Conservation (phyloP, 2,797 vertebrate species). For the Melanotaenia boesemani region DNA sequence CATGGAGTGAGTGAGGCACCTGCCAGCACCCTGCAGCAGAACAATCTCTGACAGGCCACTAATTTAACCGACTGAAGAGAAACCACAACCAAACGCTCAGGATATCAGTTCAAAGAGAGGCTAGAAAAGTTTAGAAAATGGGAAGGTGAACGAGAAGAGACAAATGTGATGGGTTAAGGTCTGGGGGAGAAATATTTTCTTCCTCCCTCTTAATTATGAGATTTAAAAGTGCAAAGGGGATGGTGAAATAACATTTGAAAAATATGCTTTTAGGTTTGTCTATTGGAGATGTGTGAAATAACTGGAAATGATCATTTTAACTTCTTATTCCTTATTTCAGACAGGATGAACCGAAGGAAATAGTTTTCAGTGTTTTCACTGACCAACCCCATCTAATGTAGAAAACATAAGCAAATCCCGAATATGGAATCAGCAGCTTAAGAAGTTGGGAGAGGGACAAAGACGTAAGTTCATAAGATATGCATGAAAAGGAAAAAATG, state of each 20-base stretch:
- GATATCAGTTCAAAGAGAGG: conserved; percentile 70
- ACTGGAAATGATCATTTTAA: not conserved
- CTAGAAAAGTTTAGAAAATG: conserved; percentile 66
- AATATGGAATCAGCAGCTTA: not conserved
- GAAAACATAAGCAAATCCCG: not conserved
- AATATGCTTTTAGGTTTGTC: conserved; percentile 34
- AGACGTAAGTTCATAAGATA: not conserved
- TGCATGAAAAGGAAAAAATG: not conserved
- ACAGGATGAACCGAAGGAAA: not conserved
- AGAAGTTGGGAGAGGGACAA: not conserved
- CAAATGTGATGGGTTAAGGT: conserved; percentile 22
- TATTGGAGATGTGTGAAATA: not conserved
- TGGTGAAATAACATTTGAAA: conserved; percentile 50
- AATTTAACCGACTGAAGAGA: conserved; percentile 83
- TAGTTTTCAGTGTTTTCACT: not conserved
- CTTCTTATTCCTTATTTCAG: not conserved
- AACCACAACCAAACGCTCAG: conserved; percentile 77
- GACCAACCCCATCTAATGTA: not conserved
- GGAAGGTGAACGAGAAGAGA: conserved; percentile 44
- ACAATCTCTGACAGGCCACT: conserved; percentile 85
- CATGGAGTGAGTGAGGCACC: conserved; percentile 77
- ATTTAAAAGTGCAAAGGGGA: conserved; percentile 31
- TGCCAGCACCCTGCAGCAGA: conserved; percentile 82
- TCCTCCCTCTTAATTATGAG: conserved; percentile 7
- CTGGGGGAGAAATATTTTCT: conserved; percentile 31